A percentile compares a stretch with the other conserved stretches of the same genome.
phyloP scores from a whole-genome alignment of 2,113 vertebrate genomes.

The Zingel zingel region DNA sequence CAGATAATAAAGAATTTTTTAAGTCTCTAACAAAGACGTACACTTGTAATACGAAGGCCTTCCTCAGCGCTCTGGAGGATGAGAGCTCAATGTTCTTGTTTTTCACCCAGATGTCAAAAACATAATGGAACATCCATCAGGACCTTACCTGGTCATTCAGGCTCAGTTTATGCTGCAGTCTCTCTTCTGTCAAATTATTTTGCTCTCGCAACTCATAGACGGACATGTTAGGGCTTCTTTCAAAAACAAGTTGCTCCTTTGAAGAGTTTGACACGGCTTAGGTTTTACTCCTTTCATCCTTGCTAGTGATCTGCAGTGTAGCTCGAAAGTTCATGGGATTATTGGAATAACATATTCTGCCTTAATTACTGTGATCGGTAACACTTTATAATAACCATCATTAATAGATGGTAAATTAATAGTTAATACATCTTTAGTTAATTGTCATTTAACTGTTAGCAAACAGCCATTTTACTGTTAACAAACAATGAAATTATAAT shows the following conservation, averaged over 20 bases:
- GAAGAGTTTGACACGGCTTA: conserved; percentile 65
- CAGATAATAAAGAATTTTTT: conserved; percentile 16
- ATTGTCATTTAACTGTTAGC: too few species aligned
- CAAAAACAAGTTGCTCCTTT: conserved; percentile 52
- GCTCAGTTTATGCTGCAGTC: background rate
- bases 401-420: too few species aligned
- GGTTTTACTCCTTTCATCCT: conserved; percentile 57
- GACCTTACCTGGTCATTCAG: conserved; percentile 26
- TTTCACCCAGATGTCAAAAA: conserved; percentile 22
- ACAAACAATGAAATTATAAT: too few species aligned
- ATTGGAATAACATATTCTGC: conserved; percentile 59
- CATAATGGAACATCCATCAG: conserved; percentile 43
- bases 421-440: too few species aligned
- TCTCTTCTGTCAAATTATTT: conserved; percentile 1
- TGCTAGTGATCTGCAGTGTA: conserved; percentile 41
- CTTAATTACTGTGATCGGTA: conserved; percentile 60
- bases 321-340: conserved; percentile 54
- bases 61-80: background rate
- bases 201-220: conserved; percentile 20
- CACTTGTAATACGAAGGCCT: background rate
- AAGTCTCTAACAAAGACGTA: background rate
- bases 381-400: too few species aligned
- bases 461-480: too few species aligned
- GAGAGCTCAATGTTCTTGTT: background rate
- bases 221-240: conserved; percentile 31